A percentile compares a stretch with the other conserved stretches of the same genome.
Evolutionary conservation across 2,888 invertebrate species (phyloP).

Genomic region (Rhagium mordax): DNA sequence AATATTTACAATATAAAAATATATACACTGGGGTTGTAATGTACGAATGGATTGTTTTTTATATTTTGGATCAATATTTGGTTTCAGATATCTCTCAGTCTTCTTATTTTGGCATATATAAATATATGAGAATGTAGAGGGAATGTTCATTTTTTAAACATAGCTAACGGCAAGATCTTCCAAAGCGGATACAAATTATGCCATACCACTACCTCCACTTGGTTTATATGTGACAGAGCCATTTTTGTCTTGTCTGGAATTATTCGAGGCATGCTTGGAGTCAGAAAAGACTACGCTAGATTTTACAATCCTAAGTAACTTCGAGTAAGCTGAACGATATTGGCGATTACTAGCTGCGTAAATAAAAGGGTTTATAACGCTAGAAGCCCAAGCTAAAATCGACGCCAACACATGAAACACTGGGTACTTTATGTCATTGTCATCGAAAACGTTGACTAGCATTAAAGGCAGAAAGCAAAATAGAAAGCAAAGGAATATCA

Average conservation of each 20-base stretch:
- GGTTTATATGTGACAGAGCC: slow-evolving; percentile 56
- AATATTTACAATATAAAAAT: slow-evolving; percentile 21
- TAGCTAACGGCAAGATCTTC: slow-evolving; percentile 6
- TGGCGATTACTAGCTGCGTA: slow-evolving; percentile 92
- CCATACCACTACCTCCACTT: slow-evolving; percentile 41
- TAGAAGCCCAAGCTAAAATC: slow-evolving; percentile 91
- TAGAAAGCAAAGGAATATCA: slow-evolving; percentile 90
- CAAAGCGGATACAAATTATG: not conserved
- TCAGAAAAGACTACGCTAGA: slow-evolving; percentile 63
- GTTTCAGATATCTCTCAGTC: slow-evolving; percentile 19
- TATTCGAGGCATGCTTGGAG: slow-evolving; percentile 59
- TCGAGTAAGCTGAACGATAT: slow-evolving; percentile 78
- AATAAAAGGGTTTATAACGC: slow-evolving; percentile 91
- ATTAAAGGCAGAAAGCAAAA: slow-evolving; percentile 90
- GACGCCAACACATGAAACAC: slow-evolving; percentile 88
- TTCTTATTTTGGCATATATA: slow-evolving; percentile 18
- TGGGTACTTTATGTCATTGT: slow-evolving; percentile 78
- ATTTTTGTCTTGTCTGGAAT: slow-evolving; percentile 57
- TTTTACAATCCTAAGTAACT: slow-evolving; percentile 70
- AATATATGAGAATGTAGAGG: slow-evolving; percentile 11
- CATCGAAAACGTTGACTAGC: slow-evolving; percentile 90
- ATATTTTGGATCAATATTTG: slow-evolving; percentile 9
- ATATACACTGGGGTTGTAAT: slow-evolving; percentile 8
- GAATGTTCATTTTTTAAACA: slow-evolving; percentile 21
- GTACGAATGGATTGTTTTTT: not conserved